Conservation (phyloP, 2,888 invertebrate genomes). For the Pachydiplax longipennis region DNA sequence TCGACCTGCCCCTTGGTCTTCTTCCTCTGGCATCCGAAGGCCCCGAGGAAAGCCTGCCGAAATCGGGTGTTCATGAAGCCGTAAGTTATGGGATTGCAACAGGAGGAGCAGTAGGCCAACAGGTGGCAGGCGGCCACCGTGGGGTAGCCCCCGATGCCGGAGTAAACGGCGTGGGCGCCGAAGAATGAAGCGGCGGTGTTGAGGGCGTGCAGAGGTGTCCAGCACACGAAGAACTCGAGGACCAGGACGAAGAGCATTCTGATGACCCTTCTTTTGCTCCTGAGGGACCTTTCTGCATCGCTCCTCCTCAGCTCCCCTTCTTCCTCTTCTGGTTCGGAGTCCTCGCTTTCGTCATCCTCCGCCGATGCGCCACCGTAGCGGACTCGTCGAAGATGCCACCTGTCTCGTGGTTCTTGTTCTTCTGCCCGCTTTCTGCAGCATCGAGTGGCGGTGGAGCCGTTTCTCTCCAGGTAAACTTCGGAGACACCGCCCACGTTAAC, state of each 20-base stretch:
- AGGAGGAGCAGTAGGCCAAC: conserved; percentile 68
- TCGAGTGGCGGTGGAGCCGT: conserved; percentile 23
- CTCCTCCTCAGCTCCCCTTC: conserved; percentile 56
- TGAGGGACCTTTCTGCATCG: conserved; percentile 60
- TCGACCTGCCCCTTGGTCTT: background rate
- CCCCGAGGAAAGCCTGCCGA: conserved; percentile 68
- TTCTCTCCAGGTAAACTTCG: conserved; percentile 41
- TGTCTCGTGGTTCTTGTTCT: background rate
- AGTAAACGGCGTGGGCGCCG: conserved; percentile 62
- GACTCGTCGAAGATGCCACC: conserved; percentile 6
- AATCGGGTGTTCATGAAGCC: conserved; percentile 74
- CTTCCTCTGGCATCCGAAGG: conserved; percentile 62
- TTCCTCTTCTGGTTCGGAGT: background rate
- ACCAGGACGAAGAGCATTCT: conserved; percentile 74
- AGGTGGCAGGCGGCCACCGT: conserved; percentile 66
- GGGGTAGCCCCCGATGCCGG: conserved; percentile 60
- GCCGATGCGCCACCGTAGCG: background rate
- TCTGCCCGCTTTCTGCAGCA: conserved; percentile 17
- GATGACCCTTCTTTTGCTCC: conserved; percentile 63
- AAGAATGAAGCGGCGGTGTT: conserved; percentile 66
- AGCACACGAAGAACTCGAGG: conserved; percentile 75
- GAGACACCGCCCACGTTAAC: background rate
- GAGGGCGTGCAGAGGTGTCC: conserved; percentile 71
- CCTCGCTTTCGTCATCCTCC: background rate
- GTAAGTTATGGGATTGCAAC: conserved; percentile 74